phyloP scores from a whole-genome alignment of 2,113 vertebrate species.

The Protobothrops flavoviridis region DNA sequence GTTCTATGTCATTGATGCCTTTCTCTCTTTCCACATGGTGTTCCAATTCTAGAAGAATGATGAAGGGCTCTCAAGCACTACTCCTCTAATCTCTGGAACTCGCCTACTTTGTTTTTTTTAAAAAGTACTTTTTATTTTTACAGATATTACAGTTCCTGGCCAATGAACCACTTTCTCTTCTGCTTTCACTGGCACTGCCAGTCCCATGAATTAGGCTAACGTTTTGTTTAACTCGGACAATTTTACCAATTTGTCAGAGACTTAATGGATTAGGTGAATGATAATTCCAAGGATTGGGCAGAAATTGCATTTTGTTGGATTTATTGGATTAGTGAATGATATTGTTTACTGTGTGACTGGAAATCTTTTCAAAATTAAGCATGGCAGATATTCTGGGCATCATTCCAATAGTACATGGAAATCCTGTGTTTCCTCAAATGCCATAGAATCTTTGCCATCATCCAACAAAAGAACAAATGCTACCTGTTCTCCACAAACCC shows the following conservation, averaged over 20 bases:
- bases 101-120: neutral
- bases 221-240: neutral
- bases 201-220: neutral
- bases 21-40: neutral
- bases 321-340: neutral
- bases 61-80: neutral
- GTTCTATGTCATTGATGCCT: neutral
- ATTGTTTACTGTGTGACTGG: neutral
- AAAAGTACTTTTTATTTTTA: neutral
- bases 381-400: neutral
- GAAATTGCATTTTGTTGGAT: neutral
- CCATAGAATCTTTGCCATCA: neutral
- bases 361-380: neutral
- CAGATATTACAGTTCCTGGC: neutral
- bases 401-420: neutral
- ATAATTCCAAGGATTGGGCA: neutral
- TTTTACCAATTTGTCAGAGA: conserved; percentile 9
- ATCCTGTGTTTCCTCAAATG: neutral
- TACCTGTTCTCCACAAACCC: neutral
- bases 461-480: neutral
- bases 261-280: neutral
- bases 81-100: neutral
- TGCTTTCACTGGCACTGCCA: neutral
- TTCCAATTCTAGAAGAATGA: neutral
- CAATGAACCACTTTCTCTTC: neutral